These are phyloP conservation scores for Monomorium pharaonis DNA, from an alignment of 1,140 invertebrate genomes.

Conservation along the genomic window DNA sequence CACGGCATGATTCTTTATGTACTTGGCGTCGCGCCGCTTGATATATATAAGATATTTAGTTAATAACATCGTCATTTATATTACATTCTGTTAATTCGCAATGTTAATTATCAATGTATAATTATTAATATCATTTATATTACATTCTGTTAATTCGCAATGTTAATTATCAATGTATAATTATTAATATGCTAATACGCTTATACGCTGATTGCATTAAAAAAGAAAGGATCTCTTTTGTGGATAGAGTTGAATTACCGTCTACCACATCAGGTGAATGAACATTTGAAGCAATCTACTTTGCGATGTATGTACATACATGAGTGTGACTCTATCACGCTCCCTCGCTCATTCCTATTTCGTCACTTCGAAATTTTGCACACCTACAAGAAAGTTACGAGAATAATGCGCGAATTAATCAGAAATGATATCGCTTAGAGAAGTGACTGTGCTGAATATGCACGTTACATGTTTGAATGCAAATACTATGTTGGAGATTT, in stretches of 20 bases:
- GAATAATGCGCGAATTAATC: slow-evolving; percentile 29
- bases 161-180: not conserved
- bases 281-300: slow-evolving; percentile 2
- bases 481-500: not conserved
- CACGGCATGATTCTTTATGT: too few relatives aligned
- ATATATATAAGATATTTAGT: too few relatives aligned
- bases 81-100: too few relatives aligned
- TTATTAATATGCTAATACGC: not conserved
- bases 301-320: not conserved
- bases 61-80: too few relatives aligned
- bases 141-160: too few relatives aligned
- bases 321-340: not conserved
- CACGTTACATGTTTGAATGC: not conserved
- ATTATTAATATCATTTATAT: too few relatives aligned
- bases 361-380: slow-evolving; percentile 28
- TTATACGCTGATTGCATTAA: not conserved
- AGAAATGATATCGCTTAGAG: slow-evolving; percentile 1
- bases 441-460: not conserved
- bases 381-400: not conserved
- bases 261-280: slow-evolving; percentile 1
- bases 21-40: too few relatives aligned
- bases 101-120: too few relatives aligned
- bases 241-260: not conserved
- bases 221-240: not conserved
- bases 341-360: not conserved